phyloP scores from a whole-genome alignment of 2,113 vertebrate species.

The Hassar affinis region DNA sequence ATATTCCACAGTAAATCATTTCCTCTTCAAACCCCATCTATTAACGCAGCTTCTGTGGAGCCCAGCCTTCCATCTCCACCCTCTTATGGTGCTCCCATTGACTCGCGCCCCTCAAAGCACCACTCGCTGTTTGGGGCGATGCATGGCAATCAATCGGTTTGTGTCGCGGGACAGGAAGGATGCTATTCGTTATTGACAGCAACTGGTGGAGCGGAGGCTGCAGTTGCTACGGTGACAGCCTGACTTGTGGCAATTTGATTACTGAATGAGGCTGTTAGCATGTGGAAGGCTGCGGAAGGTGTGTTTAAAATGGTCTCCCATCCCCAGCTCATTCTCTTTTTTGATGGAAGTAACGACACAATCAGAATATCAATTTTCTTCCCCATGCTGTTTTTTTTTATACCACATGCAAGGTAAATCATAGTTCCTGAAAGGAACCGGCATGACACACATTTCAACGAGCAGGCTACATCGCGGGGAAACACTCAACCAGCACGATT shows the following conservation, averaged over 20 bases:
- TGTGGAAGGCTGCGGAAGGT: conserved; percentile 44
- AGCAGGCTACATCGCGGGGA: background rate
- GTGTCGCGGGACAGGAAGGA: conserved; percentile 63
- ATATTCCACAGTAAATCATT: conserved; percentile 57
- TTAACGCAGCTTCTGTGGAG: conserved; percentile 44
- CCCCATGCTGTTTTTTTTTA: background rate
- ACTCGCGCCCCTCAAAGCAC: conserved; percentile 43
- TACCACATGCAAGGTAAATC: conserved; percentile 28
- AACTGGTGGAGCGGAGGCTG: conserved; percentile 55
- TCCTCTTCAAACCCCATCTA: conserved; percentile 40
- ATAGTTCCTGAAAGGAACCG: conserved; percentile 23
- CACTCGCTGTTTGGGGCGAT: conserved; percentile 44
- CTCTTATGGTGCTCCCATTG: conserved; percentile 31
- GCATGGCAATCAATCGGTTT: conserved; percentile 45
- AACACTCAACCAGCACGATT: background rate
- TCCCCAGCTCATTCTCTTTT: conserved; percentile 30
- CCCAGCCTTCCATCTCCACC: conserved; percentile 23
- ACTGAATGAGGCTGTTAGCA: conserved; percentile 58
- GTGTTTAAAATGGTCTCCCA: conserved; percentile 49
- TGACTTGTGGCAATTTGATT: conserved; percentile 73
- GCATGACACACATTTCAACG: conserved; percentile 1
- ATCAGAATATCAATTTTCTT: conserved; percentile 27
- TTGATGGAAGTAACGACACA: conserved; percentile 22
- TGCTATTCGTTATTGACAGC: conserved; percentile 68
- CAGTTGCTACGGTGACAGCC: conserved; percentile 78